phyloP scores from a whole-genome alignment of 2,888 invertebrate species.

The Aproaerema taeniolella region DNA sequence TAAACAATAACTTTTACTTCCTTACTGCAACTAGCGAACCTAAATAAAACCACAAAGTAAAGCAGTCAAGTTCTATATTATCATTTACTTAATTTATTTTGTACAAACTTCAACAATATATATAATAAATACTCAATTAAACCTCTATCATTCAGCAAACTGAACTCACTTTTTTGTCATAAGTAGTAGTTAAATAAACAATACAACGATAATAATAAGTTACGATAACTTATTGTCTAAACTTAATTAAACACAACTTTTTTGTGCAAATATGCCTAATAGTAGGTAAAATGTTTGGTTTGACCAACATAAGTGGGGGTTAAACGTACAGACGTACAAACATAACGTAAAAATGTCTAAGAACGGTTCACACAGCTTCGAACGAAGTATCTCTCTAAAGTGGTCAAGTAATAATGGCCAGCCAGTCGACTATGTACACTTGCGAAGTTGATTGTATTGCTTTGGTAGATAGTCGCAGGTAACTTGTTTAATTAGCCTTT shows the following conservation, averaged over 20 bases:
- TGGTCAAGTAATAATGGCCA: too few relatives aligned
- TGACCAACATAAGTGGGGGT: conserved; percentile 51
- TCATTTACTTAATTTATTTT: conserved; percentile 79
- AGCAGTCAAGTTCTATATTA: conserved; percentile 80
- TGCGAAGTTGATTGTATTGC: too few relatives aligned
- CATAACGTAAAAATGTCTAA: conserved; percentile 21
- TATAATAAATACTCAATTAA: conserved; percentile 78
- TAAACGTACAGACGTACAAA: conserved; percentile 20
- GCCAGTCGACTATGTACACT: too few relatives aligned
- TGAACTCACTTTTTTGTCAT: conserved; percentile 77
- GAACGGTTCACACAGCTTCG: conserved; percentile 23
- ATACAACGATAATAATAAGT: conserved; percentile 73
- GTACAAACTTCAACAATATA: conserved; percentile 80
- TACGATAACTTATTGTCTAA: conserved; percentile 78
- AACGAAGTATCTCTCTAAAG: too few relatives aligned
- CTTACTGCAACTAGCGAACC: too few relatives aligned
- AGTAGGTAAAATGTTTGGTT: conserved; percentile 71
- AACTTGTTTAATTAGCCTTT: too few relatives aligned
- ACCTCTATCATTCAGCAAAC: conserved; percentile 77
- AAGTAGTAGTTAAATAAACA: conserved; percentile 69
- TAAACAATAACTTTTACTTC: too few relatives aligned
- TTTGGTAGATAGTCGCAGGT: too few relatives aligned
- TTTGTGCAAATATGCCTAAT: conserved; percentile 78
- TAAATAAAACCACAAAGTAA: conserved; percentile 56
- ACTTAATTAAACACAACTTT: conserved; percentile 78